Evolutionary conservation across 2,113 vertebrate genomes (phyloP).

Genomic region (Terrapene triunguis): DNA sequence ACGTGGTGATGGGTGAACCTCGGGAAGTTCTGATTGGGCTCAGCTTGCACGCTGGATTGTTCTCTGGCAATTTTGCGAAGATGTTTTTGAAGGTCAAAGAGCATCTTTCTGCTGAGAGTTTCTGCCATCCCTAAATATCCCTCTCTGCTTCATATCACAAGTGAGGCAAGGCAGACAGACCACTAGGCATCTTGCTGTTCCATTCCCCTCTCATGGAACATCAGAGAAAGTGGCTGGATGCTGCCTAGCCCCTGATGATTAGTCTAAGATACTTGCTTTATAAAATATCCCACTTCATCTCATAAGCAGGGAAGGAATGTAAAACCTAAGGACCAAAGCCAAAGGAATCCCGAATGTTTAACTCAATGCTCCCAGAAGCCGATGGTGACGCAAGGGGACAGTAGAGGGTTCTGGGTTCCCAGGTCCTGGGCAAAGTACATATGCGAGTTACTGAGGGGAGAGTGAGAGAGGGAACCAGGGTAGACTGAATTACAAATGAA

Average conservation of each 20-base stretch:
- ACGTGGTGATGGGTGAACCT: constrained; percentile 7
- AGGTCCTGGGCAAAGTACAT: neutral
- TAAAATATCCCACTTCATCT: fast-evolving
- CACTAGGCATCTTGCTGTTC: neutral
- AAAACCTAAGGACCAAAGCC: fast-evolving
- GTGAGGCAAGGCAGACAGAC: neutral
- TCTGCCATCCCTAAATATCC: neutral
- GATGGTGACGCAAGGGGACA: fast-evolving
- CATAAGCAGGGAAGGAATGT: fast-evolving
- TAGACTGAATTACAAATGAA: fast-evolving
- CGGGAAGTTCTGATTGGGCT: neutral
- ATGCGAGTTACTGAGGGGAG: neutral
- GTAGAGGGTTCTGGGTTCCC: neutral
- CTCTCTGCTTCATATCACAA: fast-evolving
- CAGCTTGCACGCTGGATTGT: neutral
- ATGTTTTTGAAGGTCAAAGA: constrained; percentile 4
- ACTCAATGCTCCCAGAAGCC: fast-evolving
- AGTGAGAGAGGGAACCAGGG: neutral
- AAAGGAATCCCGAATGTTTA: fast-evolving
- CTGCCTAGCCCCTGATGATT: neutral
- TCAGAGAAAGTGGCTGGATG: neutral
- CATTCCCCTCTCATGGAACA: fast-evolving
- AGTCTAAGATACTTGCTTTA: fast-evolving
- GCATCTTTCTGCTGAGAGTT: neutral
- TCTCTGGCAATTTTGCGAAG: neutral